phyloP scores from a whole-genome alignment of 2,888 invertebrate species.

The Phortica magna region DNA sequence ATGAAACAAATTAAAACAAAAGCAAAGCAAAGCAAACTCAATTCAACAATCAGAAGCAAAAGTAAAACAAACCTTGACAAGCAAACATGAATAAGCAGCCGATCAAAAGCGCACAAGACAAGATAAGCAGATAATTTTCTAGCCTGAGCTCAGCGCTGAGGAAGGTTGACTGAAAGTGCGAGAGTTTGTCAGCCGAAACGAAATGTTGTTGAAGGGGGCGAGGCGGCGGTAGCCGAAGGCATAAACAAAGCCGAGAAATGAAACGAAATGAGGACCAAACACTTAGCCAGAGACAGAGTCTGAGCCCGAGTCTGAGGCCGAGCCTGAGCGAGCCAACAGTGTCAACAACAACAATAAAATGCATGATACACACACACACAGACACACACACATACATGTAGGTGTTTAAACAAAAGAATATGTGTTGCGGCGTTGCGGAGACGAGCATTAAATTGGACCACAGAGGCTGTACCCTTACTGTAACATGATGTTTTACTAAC shows the following conservation, averaged over 20 bases:
- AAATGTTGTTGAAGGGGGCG: slow-evolving; percentile 31
- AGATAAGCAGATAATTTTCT: slow-evolving; percentile 73
- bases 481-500: slow-evolving; percentile 76
- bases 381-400: no score
- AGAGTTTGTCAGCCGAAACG: not conserved
- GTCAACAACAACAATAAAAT: no score
- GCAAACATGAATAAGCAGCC: slow-evolving; percentile 74
- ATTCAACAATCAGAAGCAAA: slow-evolving; percentile 41
- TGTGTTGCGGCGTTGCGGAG: slow-evolving; percentile 1
- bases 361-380: no score
- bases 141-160: not conserved
- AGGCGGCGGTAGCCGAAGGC: not conserved
- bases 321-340: slow-evolving; percentile 21
- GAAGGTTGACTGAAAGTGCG: not conserved
- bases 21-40: slow-evolving; percentile 49
- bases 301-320: slow-evolving; percentile 48
- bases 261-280: slow-evolving; percentile 23
- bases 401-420: slow-evolving; percentile 8
- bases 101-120: slow-evolving; percentile 72
- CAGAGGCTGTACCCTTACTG: slow-evolving; percentile 67
- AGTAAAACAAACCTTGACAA: slow-evolving; percentile 48
- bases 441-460: slow-evolving; percentile 69
- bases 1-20: slow-evolving; percentile 43
- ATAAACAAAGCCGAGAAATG: not conserved
- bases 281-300: slow-evolving; percentile 47